Evolutionary conservation across 2,888 invertebrate species (phyloP), one percentile per base, ranked within the genome.

Genomic region (Eutolmus rufibarbis): DNA sequence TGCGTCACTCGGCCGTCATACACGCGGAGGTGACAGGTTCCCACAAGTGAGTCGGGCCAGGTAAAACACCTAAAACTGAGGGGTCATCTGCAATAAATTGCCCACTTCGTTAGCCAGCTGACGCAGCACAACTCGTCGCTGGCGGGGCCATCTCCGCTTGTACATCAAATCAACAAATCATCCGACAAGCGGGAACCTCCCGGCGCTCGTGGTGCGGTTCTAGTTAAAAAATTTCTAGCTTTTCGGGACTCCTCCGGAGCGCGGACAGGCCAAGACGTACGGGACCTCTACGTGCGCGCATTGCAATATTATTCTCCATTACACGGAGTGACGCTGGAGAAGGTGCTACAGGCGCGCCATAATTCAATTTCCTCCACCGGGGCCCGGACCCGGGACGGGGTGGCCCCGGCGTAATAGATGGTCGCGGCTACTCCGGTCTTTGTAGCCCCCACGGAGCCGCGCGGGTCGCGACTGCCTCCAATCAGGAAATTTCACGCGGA

Each of bases 91-190:
- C 66, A 31, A 84, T 84, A 84, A 66, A 84, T 84, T 84, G 19
- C 5, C 82, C 23, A 84, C 56, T 46, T 84, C 66, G 82, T 84
- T 84, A 84, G 23, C 31, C 56, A 31, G 34, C 81, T 81, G 81
- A 81, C 81, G 34, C 8, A 31, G 81, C 31, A 56, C 34, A 23
- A 66, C 28, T 81, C 34, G 46, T 46, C 46, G 14, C 79, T 28
- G 8, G 28, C 28, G 28, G 16, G 28, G 28, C 74, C 28, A 28
- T 84, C 34, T 66, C 37, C 19, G 19, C 82, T 19, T n/a, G 28
- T 82, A n/a, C 3, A 23, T 82, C 82, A 82, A 82, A 84, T 31
- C 82, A 40, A 84, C 82, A 84, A 84, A 84, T 84, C 82, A 84
- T 40, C 43, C 23, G 12, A 43, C 12, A 23, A n/a, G 43, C 43